Base-by-base conservation (phyloP, 2,888 invertebrate genomes). In the Oscheius sp. region DNA sequence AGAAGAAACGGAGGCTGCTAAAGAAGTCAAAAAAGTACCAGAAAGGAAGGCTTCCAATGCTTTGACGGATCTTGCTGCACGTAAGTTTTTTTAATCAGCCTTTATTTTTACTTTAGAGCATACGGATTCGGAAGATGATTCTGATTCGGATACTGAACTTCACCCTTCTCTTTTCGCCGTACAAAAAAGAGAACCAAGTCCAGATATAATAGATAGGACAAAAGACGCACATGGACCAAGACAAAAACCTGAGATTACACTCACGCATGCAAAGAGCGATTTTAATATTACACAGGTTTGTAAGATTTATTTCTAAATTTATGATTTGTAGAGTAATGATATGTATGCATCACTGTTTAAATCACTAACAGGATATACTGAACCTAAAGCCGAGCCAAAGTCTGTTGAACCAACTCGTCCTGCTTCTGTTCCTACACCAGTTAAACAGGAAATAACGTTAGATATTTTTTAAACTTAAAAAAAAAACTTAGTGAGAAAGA, bases 261-360 rank as follows among this genome's bases (percentile, higher is more conserved):
- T 42, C 8, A 29, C 31, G 1, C 23, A 48, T 15, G 37, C 39
- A 4, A 58, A 42, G 29, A 17, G 15, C 12, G 34, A 65, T 17
- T 70, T 65, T 55, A 46, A 70, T 15, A 65, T 70, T 25, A 34
- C 42, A 3, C 67, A 70, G 65, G 69, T 69, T n/a, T n/a, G n/a
- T n/a, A n/a, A n/a, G n/a, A n/a, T 12, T 27, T 33, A 4, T 65
- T 27, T 53, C 17, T 12, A 10, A 27, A 3, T 27, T 52, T 53
- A 3, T 25, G 29, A 25, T 8, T 53, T 73, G 46, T 65, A 82
- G 72, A 69, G 76, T 29, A 77, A 82, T 37, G 80, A 84, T 58
- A 70, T 84, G 4, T 84, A 84, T 69, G 82, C 83, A 0, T 72
- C 78, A 4, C 71, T 84, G 12, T 84, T 81, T 74, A 84, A 84